These are phyloP conservation scores for Corythornis madagascariensis DNA, from an alignment of 2,113 vertebrate genomes.

Conservation along the genomic window DNA sequence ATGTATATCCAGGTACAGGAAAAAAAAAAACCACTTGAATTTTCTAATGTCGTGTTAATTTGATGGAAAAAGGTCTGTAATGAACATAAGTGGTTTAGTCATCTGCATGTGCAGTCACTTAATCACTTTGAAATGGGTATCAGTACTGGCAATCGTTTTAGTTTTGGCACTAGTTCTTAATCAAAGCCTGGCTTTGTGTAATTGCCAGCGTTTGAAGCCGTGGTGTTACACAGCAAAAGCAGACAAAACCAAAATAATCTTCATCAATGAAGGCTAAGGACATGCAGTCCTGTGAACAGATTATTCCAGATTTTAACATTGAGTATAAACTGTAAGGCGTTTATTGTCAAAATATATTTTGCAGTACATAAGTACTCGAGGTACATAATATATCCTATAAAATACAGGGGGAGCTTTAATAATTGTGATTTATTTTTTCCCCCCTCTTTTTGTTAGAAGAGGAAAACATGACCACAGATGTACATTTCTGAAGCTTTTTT, in stretches of 20 bases:
- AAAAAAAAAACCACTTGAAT: not conserved
- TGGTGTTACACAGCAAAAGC: not conserved
- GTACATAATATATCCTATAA: not conserved
- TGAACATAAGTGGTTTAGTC: not conserved
- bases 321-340: not conserved
- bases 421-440: not conserved
- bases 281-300: not conserved
- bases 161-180: slow-evolving; percentile 3
- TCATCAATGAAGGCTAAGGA: not conserved
- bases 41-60: not conserved
- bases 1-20: not conserved
- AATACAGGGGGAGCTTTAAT: not conserved
- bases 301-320: not conserved
- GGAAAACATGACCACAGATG: not conserved
- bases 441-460: not conserved
- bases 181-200: not conserved
- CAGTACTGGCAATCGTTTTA: not conserved
- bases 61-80: not conserved
- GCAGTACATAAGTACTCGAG: not conserved
- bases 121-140: not conserved
- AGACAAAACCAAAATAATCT: slow-evolving; percentile 12
- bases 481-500: not conserved
- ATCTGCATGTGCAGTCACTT: not conserved
- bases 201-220: not conserved
- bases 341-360: slow-evolving; percentile 11